Conservation (phyloP, 2,888 invertebrate species). For the Pteria penguin region DNA sequence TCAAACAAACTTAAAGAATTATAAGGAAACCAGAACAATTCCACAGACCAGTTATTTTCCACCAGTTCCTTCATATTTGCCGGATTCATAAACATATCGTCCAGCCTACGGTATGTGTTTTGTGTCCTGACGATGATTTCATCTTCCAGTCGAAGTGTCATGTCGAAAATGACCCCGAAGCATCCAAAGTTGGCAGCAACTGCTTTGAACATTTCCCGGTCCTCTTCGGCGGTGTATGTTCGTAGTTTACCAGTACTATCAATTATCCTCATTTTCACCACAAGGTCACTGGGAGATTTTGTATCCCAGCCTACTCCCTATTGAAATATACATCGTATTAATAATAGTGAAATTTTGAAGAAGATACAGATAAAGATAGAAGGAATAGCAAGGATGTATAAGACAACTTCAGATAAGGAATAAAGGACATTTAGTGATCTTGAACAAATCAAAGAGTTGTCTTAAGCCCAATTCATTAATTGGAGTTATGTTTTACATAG, state of each 20-base stretch:
- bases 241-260: slow-evolving; percentile 13
- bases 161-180: slow-evolving; percentile 31
- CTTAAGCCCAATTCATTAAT: too few relatives aligned
- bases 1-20: background rate
- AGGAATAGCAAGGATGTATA: too few relatives aligned
- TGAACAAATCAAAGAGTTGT: too few relatives aligned
- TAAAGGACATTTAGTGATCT: too few relatives aligned
- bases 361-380: too few relatives aligned
- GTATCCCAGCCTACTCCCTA: slow-evolving; percentile 25
- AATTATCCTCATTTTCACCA: slow-evolving; percentile 33
- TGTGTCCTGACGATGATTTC: slow-evolving; percentile 19
- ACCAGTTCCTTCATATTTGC: background rate
- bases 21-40: slow-evolving; percentile 37
- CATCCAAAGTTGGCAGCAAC: slow-evolving; percentile 25
- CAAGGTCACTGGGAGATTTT: slow-evolving; percentile 10
- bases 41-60: slow-evolving; percentile 31
- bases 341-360: too few relatives aligned
- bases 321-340: background rate
- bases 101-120: slow-evolving; percentile 5
- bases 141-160: slow-evolving; percentile 20
- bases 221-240: slow-evolving; percentile 19
- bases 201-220: slow-evolving; percentile 18
- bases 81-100: slow-evolving; percentile 1
- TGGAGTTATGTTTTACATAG: too few relatives aligned
- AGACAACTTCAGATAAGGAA: too few relatives aligned